Base-by-base conservation (phyloP, 2,797 vertebrate species). In the Enteromius radiatus region DNA sequence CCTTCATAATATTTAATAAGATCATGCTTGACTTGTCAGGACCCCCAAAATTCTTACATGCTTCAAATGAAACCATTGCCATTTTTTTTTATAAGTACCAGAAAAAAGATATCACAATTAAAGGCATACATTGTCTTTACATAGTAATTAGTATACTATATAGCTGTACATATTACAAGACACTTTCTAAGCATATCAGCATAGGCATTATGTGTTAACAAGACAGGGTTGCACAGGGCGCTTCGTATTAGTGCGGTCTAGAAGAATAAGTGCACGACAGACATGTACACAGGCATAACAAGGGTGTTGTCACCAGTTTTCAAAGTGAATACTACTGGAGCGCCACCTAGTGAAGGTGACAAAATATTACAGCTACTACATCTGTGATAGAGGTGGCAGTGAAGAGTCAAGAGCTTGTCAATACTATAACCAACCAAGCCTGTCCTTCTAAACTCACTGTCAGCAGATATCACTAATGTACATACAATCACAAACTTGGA, bases 131-230 rank as follows among this genome's bases (percentile, higher is more conserved):
- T 90, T 78, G 84, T 92, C 88, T 90, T 88, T 90, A 91, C 91
- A 94, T 91, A 90, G 88, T 87, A 89, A 91, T 93, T 92, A 93
- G 90, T 92, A 93, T 90, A 90, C 80, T 78, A 91, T 88, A 92
- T 87, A 91, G 89, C 90, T 92, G 92, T 91, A 93, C 91, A 91
- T 89, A 88, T 90, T 89, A 91, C 89, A 90, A 91, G 89, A 92
- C 91, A 92, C 87, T 91, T 92, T 68, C 81, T 71, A 83, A 82
- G 85, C 84, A 90, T 91, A 86, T 91, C 83, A 87, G 87, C 88
- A 90, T 83, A 89, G 85, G 87, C 84, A 90, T 82, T 85, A 87
- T 71, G 86, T 82, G 86, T 88, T 91, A 91, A 89, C 86, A 90
- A 87, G 89, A 92, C 89, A 88, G 47, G 54, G 80, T 87, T 90